Evolutionary conservation across 2,797 vertebrate species (phyloP).

Genomic region (Meda fulgida): DNA sequence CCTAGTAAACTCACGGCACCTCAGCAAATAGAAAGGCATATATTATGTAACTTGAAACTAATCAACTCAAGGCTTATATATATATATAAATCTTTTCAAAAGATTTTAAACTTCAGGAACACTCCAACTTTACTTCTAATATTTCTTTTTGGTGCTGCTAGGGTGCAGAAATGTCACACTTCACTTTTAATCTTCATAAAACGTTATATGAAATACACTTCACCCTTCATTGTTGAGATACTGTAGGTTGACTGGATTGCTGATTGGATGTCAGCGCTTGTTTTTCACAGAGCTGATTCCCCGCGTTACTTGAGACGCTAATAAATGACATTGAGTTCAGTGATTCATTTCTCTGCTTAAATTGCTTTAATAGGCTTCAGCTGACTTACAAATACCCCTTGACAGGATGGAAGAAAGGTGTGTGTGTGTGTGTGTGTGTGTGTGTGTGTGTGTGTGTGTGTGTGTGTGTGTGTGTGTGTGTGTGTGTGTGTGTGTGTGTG

Average conservation of each 20-base stretch:
- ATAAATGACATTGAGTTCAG: slow-evolving; percentile 44
- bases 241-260: background rate
- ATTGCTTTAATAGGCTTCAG: slow-evolving; percentile 35
- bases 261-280: slow-evolving; percentile 26
- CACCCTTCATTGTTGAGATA: background rate
- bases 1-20: background rate
- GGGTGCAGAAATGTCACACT: background rate
- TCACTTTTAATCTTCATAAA: slow-evolving; percentile 9
- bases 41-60: background rate
- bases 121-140: background rate
- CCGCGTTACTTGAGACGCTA: slow-evolving; percentile 17
- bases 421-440: slow-evolving; percentile 20
- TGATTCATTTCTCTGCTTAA: slow-evolving; percentile 28
- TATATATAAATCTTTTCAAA: no score
- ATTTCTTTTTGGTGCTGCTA: background rate
- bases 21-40: background rate
- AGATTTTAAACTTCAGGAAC: background rate
- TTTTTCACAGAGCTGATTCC: background rate
- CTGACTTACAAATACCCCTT: slow-evolving; percentile 49
- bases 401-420: slow-evolving; percentile 11
- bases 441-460: slow-evolving; percentile 29
- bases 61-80: background rate
- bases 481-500: background rate
- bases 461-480: slow-evolving; percentile 7
- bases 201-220: background rate